Conservation (phyloP, 2,797 vertebrate species). For the Malacoraja senta region DNA sequence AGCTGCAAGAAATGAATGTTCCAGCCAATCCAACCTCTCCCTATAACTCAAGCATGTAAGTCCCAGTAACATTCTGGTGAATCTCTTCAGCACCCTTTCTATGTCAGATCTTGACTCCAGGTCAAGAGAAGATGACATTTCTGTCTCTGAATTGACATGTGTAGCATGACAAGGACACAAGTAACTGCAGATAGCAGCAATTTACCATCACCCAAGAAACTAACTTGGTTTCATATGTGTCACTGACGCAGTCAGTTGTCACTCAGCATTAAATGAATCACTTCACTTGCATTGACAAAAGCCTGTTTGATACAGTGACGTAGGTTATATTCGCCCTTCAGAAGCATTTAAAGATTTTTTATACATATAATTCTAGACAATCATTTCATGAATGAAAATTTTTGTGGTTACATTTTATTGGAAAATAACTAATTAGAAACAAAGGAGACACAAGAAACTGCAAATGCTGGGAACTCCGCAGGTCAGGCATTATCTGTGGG, state of each 20-base stretch:
- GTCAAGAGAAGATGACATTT: background rate
- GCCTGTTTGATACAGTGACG: background rate
- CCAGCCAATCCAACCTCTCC: no score
- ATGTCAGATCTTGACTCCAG: background rate
- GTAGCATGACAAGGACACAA: background rate
- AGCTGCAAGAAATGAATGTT: no score
- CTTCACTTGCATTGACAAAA: constrained; percentile 1
- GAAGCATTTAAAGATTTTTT: background rate
- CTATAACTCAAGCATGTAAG: no score
- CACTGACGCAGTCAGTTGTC: background rate
- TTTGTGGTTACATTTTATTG: background rate
- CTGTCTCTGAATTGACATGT: background rate
- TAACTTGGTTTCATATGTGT: background rate
- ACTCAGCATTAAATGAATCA: background rate
- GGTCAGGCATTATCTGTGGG: no score
- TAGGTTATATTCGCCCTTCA: background rate
- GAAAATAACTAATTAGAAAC: no score
- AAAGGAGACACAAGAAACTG: no score
- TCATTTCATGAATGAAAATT: background rate
- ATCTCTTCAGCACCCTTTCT: no score
- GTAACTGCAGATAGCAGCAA: background rate
- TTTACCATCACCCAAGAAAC: background rate
- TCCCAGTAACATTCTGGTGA: no score
- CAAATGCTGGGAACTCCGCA: no score
- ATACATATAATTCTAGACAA: background rate